Conservation (phyloP, 2,888 invertebrate genomes). For the Orgyia antiqua region DNA sequence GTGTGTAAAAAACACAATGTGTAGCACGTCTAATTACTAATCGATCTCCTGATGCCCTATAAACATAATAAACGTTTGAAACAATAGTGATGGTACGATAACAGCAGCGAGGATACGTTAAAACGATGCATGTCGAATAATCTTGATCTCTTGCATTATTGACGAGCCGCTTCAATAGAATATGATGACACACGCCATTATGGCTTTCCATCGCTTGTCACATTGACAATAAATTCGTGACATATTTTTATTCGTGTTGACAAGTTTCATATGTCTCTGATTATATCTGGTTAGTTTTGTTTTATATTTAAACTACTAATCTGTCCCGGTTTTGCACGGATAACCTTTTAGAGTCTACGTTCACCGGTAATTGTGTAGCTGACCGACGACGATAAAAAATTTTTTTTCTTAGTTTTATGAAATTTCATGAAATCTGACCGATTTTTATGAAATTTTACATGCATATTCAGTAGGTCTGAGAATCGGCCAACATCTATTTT, state of each 20-base stretch:
- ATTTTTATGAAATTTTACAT: too few relatives aligned
- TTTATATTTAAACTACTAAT: slow-evolving; percentile 20
- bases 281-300: slow-evolving; percentile 27
- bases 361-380: too few relatives aligned
- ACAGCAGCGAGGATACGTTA: slow-evolving; percentile 51
- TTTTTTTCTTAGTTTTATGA: too few relatives aligned
- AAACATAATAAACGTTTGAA: slow-evolving; percentile 53
- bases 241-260: slow-evolving; percentile 52
- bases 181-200: slow-evolving; percentile 70
- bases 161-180: slow-evolving; percentile 63
- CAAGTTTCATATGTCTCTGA: slow-evolving; percentile 45
- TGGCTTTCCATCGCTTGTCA: slow-evolving; percentile 53
- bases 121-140: slow-evolving; percentile 69
- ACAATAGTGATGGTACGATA: slow-evolving; percentile 66
- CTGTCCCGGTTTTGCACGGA: too few relatives aligned
- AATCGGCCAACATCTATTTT: too few relatives aligned
- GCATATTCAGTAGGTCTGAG: too few relatives aligned
- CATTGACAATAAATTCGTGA: slow-evolving; percentile 54
- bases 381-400: too few relatives aligned
- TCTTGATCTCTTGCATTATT: slow-evolving; percentile 68
- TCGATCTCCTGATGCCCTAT: slow-evolving; percentile 53
- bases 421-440: too few relatives aligned
- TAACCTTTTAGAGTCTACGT: too few relatives aligned
- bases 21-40: slow-evolving; percentile 41
- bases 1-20: slow-evolving; percentile 22